These are phyloP conservation scores for Malthinus flaveolus DNA, from an alignment of 2,888 invertebrate species.

Conservation along the genomic window DNA sequence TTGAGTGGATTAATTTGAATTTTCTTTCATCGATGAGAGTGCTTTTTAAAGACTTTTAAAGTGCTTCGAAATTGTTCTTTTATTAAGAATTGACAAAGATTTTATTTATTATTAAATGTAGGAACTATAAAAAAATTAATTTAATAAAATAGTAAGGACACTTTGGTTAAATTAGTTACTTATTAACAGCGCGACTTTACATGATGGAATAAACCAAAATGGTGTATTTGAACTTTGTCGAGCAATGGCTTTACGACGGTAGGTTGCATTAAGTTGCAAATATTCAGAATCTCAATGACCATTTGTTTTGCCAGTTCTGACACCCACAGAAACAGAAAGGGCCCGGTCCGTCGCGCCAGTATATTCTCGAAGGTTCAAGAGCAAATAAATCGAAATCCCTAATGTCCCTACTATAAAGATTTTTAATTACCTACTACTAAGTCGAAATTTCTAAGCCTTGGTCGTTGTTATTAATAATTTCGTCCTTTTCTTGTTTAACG, in stretches of 20 bases:
- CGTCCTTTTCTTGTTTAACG: conserved; percentile 57
- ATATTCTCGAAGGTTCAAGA: too few species aligned
- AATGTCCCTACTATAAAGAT: conserved; percentile 15
- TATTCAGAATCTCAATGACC: too few species aligned
- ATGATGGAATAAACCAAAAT: too few species aligned
- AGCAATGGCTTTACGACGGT: too few species aligned
- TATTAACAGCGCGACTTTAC: too few species aligned
- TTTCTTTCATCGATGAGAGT: conserved; percentile 1
- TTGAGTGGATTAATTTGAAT: conserved; percentile 2
- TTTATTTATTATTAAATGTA: conserved; percentile 13
- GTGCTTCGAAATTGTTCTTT: too few species aligned
- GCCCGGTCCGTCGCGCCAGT: too few species aligned
- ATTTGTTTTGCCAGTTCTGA: too few species aligned
- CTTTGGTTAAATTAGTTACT: conserved; percentile 9
- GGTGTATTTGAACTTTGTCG: too few species aligned
- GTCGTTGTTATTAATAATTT: conserved; percentile 64
- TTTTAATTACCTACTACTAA: conserved; percentile 51
- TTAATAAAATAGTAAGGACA: conserved; percentile 18
- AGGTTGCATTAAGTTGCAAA: too few species aligned
- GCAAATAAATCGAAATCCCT: too few species aligned
- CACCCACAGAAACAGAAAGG: too few species aligned
- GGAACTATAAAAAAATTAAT: conserved; percentile 30
- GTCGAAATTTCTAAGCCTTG: conserved; percentile 63
- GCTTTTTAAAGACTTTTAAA: conserved; percentile 7
- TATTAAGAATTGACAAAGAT: conserved; percentile 22